A percentile compares a stretch with the other conserved stretches of the same genome.
These are phyloP conservation scores for Agrochola litura DNA, from an alignment of 2,888 invertebrate species.

Conservation along the genomic window DNA sequence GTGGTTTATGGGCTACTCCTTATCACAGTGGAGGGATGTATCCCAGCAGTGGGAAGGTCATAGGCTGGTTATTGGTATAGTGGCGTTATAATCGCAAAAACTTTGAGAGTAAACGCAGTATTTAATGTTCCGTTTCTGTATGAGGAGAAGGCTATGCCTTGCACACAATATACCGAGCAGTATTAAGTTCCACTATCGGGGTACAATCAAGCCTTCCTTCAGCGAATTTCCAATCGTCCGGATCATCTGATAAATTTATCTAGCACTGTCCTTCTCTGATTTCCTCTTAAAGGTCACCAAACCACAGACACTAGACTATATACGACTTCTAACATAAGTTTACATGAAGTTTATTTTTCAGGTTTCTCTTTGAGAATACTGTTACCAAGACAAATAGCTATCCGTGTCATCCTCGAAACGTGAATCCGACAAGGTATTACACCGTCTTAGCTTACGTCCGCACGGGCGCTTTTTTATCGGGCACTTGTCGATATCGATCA, in stretches of 20 bases:
- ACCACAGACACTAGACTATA: too few relatives aligned
- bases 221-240: too few relatives aligned
- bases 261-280: too few relatives aligned
- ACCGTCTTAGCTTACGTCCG: background rate
- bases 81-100: too few relatives aligned
- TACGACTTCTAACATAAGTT: background rate
- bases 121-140: too few relatives aligned
- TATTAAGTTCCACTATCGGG: too few relatives aligned
- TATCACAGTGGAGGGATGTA: background rate
- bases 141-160: too few relatives aligned
- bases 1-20: background rate
- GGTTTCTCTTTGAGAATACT: background rate
- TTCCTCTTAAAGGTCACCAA: too few relatives aligned
- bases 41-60: background rate
- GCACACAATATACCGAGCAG: too few relatives aligned
- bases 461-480: background rate
- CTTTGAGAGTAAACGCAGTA: too few relatives aligned
- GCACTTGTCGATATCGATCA: background rate
- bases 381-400: background rate
- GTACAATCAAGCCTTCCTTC: too few relatives aligned
- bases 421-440: constrained; percentile 10
- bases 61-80: background rate
- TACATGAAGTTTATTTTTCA: background rate
- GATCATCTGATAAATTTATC: too few relatives aligned
- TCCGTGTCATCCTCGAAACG: background rate